These are phyloP conservation scores for Tethea ocularis DNA, from an alignment of 2,888 invertebrate genomes.

Conservation along the genomic window DNA sequence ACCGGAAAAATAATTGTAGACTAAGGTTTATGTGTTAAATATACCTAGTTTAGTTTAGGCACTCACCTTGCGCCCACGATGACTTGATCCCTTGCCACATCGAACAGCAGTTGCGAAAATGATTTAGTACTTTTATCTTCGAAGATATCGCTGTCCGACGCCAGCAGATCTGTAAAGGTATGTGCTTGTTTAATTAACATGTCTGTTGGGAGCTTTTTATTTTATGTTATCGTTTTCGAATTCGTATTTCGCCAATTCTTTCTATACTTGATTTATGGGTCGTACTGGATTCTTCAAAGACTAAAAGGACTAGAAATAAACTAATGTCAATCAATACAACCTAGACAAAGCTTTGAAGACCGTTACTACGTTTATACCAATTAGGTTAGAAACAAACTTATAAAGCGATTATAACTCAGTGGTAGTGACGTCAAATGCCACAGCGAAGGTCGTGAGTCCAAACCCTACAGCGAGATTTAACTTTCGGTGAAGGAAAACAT, in stretches of 20 bases:
- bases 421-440: too few relatives aligned
- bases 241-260: background rate
- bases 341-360: too few relatives aligned
- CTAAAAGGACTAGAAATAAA: background rate
- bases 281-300: too few relatives aligned
- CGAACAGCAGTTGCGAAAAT: slow-evolving; percentile 93
- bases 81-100: slow-evolving; percentile 93
- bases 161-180: slow-evolving; percentile 69
- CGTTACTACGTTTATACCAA: background rate
- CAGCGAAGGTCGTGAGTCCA: too few relatives aligned
- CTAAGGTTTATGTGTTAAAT: slow-evolving; percentile 7
- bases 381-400: background rate
- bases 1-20: background rate
- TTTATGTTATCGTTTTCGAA: background rate
- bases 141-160: slow-evolving; percentile 87
- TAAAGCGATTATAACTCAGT: too few relatives aligned
- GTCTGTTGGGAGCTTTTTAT: too few relatives aligned
- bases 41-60: too few relatives aligned
- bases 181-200: slow-evolving; percentile 20
- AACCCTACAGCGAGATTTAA: too few relatives aligned
- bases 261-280: too few relatives aligned
- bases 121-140: slow-evolving; percentile 88
- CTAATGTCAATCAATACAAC: too few relatives aligned
- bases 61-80: slow-evolving; percentile 95
- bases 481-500: too few relatives aligned